Evolutionary conservation across 2,113 vertebrate genomes (phyloP).

Genomic region (Drymodes brunneopygia): DNA sequence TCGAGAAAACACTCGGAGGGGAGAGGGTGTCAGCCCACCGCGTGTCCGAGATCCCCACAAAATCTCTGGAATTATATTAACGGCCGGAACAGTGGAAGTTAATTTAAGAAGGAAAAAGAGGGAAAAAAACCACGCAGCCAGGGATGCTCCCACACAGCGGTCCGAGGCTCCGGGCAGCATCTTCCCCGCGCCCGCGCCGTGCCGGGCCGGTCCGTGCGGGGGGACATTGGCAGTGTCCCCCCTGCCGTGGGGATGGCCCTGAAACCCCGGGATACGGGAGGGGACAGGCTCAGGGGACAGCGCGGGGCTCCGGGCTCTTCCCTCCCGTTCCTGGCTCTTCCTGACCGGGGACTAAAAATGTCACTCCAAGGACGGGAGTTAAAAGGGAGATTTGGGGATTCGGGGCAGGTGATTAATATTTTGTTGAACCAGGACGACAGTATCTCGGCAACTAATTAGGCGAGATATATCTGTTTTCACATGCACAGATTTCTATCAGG

Average conservation of each 20-base stretch:
- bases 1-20: background rate
- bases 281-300: background rate
- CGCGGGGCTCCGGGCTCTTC: background rate
- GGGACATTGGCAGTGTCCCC: background rate
- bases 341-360: background rate
- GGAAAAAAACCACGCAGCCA: rapidly evolving
- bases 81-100: background rate
- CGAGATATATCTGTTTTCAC: background rate
- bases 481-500: background rate
- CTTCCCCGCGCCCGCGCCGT: background rate
- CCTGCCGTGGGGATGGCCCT: background rate
- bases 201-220: background rate
- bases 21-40: rapidly evolving
- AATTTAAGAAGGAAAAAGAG: background rate
- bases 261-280: background rate
- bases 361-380: background rate
- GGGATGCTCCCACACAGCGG: background rate
- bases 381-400: background rate
- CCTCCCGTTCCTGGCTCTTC: background rate
- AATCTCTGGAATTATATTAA: rapidly evolving
- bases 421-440: background rate
- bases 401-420: background rate
- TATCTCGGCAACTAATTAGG: background rate
- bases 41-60: background rate
- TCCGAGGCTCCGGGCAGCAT: background rate